Evolutionary conservation across 2,888 invertebrate species (phyloP).

Genomic region (Nymphalis urticae): DNA sequence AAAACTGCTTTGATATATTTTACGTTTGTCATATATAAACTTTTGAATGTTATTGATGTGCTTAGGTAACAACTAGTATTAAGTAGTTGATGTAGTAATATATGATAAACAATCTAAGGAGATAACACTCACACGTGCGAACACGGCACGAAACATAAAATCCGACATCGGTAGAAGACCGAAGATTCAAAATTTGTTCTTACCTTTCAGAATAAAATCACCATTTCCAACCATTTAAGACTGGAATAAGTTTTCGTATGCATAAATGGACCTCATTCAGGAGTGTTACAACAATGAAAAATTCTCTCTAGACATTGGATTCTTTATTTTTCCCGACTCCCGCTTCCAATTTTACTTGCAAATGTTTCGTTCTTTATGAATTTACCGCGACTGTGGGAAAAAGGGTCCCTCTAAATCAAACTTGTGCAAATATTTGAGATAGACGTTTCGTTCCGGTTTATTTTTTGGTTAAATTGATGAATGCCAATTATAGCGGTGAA

Average conservation of each 20-base stretch:
- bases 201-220: constrained; percentile 28
- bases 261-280: constrained; percentile 72
- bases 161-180: neutral
- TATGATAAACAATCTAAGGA: neutral
- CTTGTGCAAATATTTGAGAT: constrained; percentile 65
- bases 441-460: constrained; percentile 20
- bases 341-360: constrained; percentile 74
- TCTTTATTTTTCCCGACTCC: constrained; percentile 65
- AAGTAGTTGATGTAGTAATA: too few species aligned
- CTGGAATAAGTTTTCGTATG: constrained; percentile 61
- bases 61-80: too few species aligned
- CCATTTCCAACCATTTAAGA: constrained; percentile 29
- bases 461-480: constrained; percentile 16
- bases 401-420: constrained; percentile 44
- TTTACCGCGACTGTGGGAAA: constrained; percentile 58
- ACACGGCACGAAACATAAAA: neutral
- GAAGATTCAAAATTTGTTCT: constrained; percentile 9
- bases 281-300: constrained; percentile 67
- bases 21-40: too few species aligned
- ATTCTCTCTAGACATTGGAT: constrained; percentile 58
- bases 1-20: too few species aligned
- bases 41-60: too few species aligned
- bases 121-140: neutral
- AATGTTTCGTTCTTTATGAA: constrained; percentile 74
- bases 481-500: constrained; percentile 4